Evolutionary conservation across 1,140 invertebrate species (phyloP).

Genomic region (Pygmarrhopalites habei): DNA sequence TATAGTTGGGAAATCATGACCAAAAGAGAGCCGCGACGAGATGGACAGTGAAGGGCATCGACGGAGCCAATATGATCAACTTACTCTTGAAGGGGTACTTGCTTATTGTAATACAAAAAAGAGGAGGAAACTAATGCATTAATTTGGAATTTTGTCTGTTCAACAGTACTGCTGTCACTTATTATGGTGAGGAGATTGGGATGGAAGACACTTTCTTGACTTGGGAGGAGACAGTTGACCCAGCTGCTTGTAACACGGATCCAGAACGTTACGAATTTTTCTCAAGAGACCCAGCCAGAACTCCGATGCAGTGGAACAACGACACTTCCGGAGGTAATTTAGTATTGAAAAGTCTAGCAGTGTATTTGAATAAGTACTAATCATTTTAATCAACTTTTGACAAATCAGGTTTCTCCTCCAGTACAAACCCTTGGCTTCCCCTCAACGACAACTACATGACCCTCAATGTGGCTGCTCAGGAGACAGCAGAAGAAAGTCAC

Average conservation of each 20-base stretch:
- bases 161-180: constrained; percentile 61
- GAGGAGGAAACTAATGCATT: no score
- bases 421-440: constrained; percentile 59
- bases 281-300: constrained; percentile 53
- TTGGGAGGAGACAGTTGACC: constrained; percentile 40
- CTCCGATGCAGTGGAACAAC: constrained; percentile 47
- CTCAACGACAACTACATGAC: constrained; percentile 49
- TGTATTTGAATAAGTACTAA: not conserved
- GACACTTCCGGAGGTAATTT: not conserved
- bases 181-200: constrained; percentile 75
- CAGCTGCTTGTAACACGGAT: constrained; percentile 47
- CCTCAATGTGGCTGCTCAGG: constrained; percentile 49
- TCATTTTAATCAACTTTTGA: not conserved
- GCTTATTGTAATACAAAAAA: no score
- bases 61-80: constrained; percentile 57
- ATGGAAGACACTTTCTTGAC: constrained; percentile 48
- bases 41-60: constrained; percentile 48
- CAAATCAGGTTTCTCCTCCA: constrained; percentile 52
- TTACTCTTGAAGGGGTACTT: constrained; percentile 64
- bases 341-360: not conserved
- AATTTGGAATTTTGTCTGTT: no score
- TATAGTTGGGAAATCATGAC: constrained; percentile 58
- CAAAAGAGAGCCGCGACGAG: constrained; percentile 47
- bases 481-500: constrained; percentile 39
- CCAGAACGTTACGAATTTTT: constrained; percentile 47